These are phyloP conservation scores for Noctua janthina DNA, from an alignment of 2,888 invertebrate genomes.

Conservation along the genomic window DNA sequence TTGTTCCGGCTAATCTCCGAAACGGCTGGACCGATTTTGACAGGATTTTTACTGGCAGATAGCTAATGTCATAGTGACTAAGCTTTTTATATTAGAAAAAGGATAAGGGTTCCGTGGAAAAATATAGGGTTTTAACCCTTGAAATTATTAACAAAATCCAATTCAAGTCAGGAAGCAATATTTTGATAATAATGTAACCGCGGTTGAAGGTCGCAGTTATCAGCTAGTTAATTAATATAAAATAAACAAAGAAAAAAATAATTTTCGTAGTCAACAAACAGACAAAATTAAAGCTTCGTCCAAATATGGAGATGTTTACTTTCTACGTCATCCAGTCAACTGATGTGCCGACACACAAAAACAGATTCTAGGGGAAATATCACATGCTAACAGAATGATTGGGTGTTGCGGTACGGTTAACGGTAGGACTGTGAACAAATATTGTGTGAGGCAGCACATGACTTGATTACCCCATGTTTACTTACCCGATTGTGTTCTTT, in stretches of 20 bases:
- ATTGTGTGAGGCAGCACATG: conserved; percentile 77
- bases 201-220: too few species aligned
- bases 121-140: not conserved
- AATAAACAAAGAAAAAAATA: not conserved
- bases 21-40: too few species aligned
- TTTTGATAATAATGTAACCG: too few species aligned
- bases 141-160: not conserved
- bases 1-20: too few species aligned
- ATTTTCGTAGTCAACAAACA: conserved; percentile 6
- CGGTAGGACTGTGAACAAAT: conserved; percentile 75
- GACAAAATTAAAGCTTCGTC: conserved; percentile 24
- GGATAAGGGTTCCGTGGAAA: not conserved
- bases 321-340: conserved; percentile 12
- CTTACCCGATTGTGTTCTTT: conserved; percentile 68
- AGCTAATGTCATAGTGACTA: not conserved
- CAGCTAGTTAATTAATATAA: not conserved
- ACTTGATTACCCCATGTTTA: conserved; percentile 75
- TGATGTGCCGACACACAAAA: conserved; percentile 13
- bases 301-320: conserved; percentile 35
- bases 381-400: conserved; percentile 38
- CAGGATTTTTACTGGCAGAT: too few species aligned
- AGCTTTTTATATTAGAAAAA: too few species aligned
- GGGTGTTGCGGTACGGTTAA: conserved; percentile 35
- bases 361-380: conserved; percentile 24
- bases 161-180: too few species aligned